Evolutionary conservation across 2,888 invertebrate genomes (phyloP).

Genomic region (Drosophila prostipennis): DNA sequence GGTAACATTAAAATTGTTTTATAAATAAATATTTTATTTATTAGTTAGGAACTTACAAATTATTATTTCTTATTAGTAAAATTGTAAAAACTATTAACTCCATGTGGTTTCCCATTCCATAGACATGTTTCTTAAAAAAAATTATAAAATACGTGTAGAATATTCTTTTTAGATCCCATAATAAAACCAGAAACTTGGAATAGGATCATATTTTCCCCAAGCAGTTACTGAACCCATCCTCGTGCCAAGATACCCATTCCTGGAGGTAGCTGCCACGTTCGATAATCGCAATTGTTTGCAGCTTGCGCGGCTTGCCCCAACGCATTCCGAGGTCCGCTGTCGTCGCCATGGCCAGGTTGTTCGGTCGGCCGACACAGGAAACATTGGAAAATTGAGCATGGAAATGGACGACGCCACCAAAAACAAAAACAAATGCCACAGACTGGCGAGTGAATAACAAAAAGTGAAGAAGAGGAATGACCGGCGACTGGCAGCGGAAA

Average conservation of each 20-base stretch:
- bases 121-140: too few species aligned
- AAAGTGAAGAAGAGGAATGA: constrained; percentile 51
- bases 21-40: too few species aligned
- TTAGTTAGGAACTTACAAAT: too few species aligned
- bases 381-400: constrained; percentile 80
- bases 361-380: constrained; percentile 61
- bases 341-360: constrained; percentile 44
- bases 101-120: too few species aligned
- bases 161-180: too few species aligned
- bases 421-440: constrained; percentile 11
- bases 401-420: constrained; percentile 73
- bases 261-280: constrained; percentile 51
- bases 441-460: constrained; percentile 19
- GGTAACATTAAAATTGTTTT: too few species aligned
- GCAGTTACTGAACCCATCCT: neutral
- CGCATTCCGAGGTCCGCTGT: constrained; percentile 56
- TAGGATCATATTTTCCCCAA: neutral
- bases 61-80: too few species aligned
- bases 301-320: constrained; percentile 70
- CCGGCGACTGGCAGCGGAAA: constrained; percentile 72
- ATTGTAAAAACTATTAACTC: too few species aligned
- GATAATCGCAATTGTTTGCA: constrained; percentile 81
- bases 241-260: neutral
- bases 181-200: neutral
- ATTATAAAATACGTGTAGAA: too few species aligned